Conservation (phyloP, 2,888 invertebrate genomes). For the Maniola hyperantus region DNA sequence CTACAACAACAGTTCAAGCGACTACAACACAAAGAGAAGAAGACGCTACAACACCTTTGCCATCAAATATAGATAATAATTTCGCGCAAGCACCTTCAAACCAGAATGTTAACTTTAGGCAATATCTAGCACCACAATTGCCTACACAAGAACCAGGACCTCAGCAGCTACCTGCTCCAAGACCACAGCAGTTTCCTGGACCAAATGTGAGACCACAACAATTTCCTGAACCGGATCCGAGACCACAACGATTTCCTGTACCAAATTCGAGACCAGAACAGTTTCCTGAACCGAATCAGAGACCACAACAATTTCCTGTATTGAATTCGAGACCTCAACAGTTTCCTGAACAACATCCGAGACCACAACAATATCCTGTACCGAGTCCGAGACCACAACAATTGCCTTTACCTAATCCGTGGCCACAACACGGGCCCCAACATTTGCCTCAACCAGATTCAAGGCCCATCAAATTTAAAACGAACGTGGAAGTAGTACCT, state of each 20-base stretch:
- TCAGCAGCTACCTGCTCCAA: slow-evolving; percentile 8
- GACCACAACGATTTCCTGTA: neutral
- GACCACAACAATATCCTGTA: slow-evolving; percentile 10
- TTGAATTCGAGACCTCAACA: slow-evolving; percentile 39
- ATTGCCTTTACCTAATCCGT: neutral
- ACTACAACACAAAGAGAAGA: slow-evolving; percentile 55
- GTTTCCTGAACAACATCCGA: neutral
- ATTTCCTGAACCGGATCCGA: neutral
- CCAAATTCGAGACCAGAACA: slow-evolving; percentile 13
- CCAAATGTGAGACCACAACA: neutral
- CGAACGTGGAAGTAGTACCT: slow-evolving; percentile 69
- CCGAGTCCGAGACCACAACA: neutral
- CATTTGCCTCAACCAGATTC: slow-evolving; percentile 8
- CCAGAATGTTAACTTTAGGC: slow-evolving; percentile 62
- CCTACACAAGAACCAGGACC: slow-evolving; percentile 40
- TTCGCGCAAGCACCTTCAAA: slow-evolving; percentile 69
- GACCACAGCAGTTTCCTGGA: slow-evolving; percentile 14
- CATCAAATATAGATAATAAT: slow-evolving; percentile 64
- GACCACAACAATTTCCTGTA: slow-evolving; percentile 15
- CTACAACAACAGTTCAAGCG: slow-evolving; percentile 43
- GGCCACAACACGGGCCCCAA: slow-evolving; percentile 4
- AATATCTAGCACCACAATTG: slow-evolving; percentile 52
- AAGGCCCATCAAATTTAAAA: slow-evolving; percentile 55
- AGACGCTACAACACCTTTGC: slow-evolving; percentile 59
- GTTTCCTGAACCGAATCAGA: slow-evolving; percentile 9